Base-by-base conservation (phyloP, 2,113 vertebrate species). In the Mugil cephalus region DNA sequence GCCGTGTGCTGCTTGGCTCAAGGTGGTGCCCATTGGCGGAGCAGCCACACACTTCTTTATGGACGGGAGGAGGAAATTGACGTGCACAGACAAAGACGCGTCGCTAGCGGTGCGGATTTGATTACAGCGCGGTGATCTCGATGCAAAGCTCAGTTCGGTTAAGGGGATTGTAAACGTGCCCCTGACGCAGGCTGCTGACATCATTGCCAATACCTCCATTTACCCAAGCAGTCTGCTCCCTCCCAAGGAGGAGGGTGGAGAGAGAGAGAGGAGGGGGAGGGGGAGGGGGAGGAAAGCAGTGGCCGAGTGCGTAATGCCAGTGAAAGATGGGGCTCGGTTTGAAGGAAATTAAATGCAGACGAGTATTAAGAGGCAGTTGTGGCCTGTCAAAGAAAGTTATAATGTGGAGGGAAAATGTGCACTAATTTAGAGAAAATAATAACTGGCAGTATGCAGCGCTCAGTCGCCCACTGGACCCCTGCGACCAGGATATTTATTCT, bases 161-260 rank as follows among this genome's bases (percentile, higher is more conserved):
- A 74, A 87, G 84, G 74, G 53, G 87, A 81, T 87, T 85, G 74
- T 67, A 81, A 88, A 85, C 40, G 67, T 68, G 72, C 80, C 69
- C 64, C 76, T 60, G 91, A 92, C 90, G 91, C 81, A 89, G 60
- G 86, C 81, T 91, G 85, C 87, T 91, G 90, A 92, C 89, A 91
- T 91, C 91, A 91, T 62, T 48, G 69, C 70, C 72, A 63, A 59
- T 81, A 68, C 70, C 78, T 79, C 62, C 72, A 67, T 85, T 87
- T 84, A 81, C 86, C 80, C 79, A 81, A 74, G 74, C 79, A 77
- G 68, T 67, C 62, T 78, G 77, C 69, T 81, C 40, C 43, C 73
- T 84, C 76, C 60, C 30, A 24, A 11, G n/a, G 58, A 84, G 70
- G 61, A 21, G 51, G 52, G 34, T 64, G 46, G 36, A 38, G 15